Percentiles rank a stretch among this genome's conserved stretches.
Evolutionary conservation across 2,113 vertebrate species (phyloP).

Genomic region (Pelodiscus sinensis): DNA sequence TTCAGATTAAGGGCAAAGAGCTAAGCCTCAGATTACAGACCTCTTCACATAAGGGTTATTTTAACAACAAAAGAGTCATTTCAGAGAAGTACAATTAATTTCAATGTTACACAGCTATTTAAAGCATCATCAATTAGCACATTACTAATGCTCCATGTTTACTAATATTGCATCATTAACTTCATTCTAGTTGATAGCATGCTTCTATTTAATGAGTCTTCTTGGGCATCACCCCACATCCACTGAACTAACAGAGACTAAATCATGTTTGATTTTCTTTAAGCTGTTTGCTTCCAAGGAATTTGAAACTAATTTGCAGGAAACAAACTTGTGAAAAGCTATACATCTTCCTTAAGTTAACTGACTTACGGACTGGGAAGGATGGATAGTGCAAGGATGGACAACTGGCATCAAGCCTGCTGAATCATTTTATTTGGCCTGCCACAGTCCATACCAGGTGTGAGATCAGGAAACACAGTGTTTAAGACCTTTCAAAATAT

Average conservation of each 20-base stretch:
- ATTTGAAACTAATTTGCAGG: background rate
- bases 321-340: background rate
- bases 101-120: background rate
- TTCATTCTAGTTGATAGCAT: background rate
- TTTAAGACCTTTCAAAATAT: background rate
- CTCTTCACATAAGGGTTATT: background rate
- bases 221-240: background rate
- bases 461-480: too few species aligned
- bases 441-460: background rate
- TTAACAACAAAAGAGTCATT: background rate
- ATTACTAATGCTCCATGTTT: background rate
- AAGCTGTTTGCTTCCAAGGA: background rate
- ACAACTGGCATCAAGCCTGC: background rate
- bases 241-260: background rate
- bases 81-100: background rate
- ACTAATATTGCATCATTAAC: background rate
- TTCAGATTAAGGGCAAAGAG: background rate
- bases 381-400: background rate
- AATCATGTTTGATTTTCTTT: background rate
- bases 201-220: background rate
- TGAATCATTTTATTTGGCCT: background rate
- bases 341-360: background rate
- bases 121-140: background rate
- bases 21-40: accelerated
- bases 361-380: background rate